Evolutionary conservation across 23 tunicate genomes (phyloP), one percentile per base, ranked within the genome.

Genomic region (Clavelina lepadiformis): DNA sequence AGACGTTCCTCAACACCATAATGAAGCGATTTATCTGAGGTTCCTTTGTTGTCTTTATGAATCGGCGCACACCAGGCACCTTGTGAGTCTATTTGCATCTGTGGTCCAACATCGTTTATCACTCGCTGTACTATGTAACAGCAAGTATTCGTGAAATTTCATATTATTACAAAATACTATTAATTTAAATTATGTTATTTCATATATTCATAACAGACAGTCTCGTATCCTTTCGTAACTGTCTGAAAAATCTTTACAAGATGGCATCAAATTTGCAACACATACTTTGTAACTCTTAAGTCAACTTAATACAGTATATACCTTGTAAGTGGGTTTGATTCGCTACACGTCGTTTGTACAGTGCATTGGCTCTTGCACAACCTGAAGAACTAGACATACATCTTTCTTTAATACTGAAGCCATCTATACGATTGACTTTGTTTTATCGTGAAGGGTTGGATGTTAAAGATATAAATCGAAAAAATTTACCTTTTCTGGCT

Each of bases 321-420:
- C 95, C 95, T 77, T 77, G 79, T 31, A 86, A 36, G 50, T 86
- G 95, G 0, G 73, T 77, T 25, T 61, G 19, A 53, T 70, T 63
- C 4, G 75, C 38, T 19, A 69, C 57, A 56, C 95, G 41, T 57
- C 74, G 54, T 59, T 54, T 68, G 60, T 78, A 86, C 22, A 66
- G 29, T 13, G 95, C 83, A 58, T 86, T 32, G 13, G 95, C 78
- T 38, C 95, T 63, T 32, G 95, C 95, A 64, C 95, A 86, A 24
- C 95, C 76, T n/a, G n/a, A n/a, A n/a, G n/a, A n/a, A n/a, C n/a
- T n/a, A n/a, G n/a, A n/a, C n/a, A n/a, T n/a, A n/a, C n/a, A n/a
- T n/a, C n/a, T n/a, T n/a, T n/a, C n/a, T n/a, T n/a, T n/a, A n/a
- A n/a, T n/a, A n/a, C n/a, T n/a, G n/a, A n/a, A n/a, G n/a, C n/a